These are phyloP conservation scores for Pelobates fuscus DNA, from an alignment of 2,113 vertebrate species.

Conservation along the genomic window DNA sequence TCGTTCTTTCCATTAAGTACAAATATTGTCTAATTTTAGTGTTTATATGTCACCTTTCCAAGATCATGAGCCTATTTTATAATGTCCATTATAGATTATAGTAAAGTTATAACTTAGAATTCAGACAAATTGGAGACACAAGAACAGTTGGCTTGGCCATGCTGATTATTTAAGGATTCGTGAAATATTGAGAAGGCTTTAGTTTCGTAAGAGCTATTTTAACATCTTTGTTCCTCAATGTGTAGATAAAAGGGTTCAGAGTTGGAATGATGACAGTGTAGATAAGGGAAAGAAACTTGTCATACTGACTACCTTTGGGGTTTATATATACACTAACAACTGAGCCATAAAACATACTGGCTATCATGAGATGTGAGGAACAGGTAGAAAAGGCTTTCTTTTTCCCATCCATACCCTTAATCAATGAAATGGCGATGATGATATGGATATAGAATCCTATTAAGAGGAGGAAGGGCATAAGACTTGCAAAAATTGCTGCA, in stretches of 20 bases:
- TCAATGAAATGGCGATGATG: not conserved
- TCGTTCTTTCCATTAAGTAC: no score
- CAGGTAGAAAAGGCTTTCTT: conserved; percentile 41
- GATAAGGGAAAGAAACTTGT: conserved; percentile 20
- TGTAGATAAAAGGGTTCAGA: conserved; percentile 36
- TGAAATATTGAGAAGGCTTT: no score
- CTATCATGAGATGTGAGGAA: conserved; percentile 23
- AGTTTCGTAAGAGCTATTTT: conserved; percentile 6
- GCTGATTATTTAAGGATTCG: no score
- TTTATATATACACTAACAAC: conserved; percentile 9
- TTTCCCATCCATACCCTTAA: not conserved
- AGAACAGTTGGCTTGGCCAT: no score
- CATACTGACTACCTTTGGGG: conserved; percentile 12
- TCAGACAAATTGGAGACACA: no score
- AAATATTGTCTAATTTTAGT: no score
- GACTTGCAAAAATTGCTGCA: not conserved
- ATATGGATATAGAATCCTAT: conserved; percentile 18
- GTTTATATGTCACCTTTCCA: no score
- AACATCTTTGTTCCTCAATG: conserved; percentile 16
- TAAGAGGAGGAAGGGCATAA: conserved; percentile 11
- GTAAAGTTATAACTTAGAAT: no score
- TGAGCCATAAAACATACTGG: conserved; percentile 15
- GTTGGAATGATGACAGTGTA: conserved; percentile 8
- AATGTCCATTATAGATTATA: no score
- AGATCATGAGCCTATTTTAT: no score